phyloP scores from a whole-genome alignment of 2,888 invertebrate genomes.

The Meandrusa payeni region DNA sequence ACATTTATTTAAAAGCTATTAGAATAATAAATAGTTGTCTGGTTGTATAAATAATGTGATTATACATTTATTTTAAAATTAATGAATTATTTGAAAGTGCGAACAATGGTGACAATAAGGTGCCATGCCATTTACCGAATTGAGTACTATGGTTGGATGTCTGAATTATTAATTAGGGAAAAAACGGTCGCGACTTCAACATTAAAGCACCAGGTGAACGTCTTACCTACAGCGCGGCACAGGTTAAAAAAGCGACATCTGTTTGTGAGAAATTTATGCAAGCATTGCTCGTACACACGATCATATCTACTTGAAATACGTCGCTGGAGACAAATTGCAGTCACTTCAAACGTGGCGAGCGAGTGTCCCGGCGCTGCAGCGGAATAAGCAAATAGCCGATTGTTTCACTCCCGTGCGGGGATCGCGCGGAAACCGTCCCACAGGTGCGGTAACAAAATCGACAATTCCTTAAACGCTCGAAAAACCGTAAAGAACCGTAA shows the following conservation, averaged over 20 bases:
- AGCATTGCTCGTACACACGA: constrained; percentile 64
- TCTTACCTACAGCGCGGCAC: constrained; percentile 56
- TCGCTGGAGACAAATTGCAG: constrained; percentile 73
- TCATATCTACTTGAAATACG: constrained; percentile 74
- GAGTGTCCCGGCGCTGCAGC: constrained; percentile 48
- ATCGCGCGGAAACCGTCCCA: constrained; percentile 46
- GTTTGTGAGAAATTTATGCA: constrained; percentile 66
- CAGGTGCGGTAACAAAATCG: constrained; percentile 49
- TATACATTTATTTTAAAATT: no score
- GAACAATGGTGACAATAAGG: no score
- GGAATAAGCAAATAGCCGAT: constrained; percentile 64
- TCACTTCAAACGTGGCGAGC: constrained; percentile 68
- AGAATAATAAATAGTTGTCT: no score
- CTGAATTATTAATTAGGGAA: constrained; percentile 70
- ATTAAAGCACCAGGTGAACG: constrained; percentile 67
- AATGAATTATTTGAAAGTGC: no score
- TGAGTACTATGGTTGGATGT: constrained; percentile 45
- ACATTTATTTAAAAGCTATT: no score
- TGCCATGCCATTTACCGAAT: not conserved
- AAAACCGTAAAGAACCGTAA: constrained; percentile 59
- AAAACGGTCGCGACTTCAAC: constrained; percentile 41
- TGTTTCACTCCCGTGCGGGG: constrained; percentile 47
- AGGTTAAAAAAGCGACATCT: constrained; percentile 67
- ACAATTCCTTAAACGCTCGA: constrained; percentile 48
- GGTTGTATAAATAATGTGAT: no score